A percentile compares a stretch with the other conserved stretches of the same genome.
Conservation (phyloP, 2,888 invertebrate species). For the Theristus sp. region DNA sequence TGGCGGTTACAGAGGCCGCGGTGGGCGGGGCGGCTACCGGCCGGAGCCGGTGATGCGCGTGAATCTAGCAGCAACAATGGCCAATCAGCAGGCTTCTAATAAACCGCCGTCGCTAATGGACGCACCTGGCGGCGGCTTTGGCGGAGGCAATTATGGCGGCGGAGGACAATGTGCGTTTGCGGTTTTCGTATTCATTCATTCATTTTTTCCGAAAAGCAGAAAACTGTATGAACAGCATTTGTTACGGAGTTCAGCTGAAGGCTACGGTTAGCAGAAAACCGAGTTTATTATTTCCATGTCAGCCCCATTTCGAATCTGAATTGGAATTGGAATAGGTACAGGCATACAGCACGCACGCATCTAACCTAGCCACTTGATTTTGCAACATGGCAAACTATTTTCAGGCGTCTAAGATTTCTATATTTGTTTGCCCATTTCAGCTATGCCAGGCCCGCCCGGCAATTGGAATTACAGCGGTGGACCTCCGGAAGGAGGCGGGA, state of each 20-base stretch:
- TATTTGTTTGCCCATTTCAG: no score
- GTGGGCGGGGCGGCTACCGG: neutral
- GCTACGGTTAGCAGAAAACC: no score
- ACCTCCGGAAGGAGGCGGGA: neutral
- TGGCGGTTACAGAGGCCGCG: neutral
- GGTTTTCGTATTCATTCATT: neutral
- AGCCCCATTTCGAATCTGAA: no score
- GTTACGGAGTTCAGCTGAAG: no score
- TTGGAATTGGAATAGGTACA: no score
- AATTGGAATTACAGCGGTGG: neutral
- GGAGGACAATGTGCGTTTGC: neutral
- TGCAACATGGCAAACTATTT: neutral
- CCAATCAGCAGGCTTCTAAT: no score
- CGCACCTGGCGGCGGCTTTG: neutral
- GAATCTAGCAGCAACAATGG: slow-evolving; percentile 7
- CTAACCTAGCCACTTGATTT: no score
- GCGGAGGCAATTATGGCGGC: neutral
- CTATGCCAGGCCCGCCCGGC: no score
- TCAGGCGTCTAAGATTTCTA: neutral
- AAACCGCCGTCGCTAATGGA: neutral
- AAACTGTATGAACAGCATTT: no score
- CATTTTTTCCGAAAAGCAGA: no score
- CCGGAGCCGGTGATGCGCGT: slow-evolving; percentile 10
- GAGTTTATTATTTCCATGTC: no score
- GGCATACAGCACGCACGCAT: no score